Percentiles rank a stretch among this genome's conserved stretches.
Evolutionary conservation across 2,888 invertebrate species (phyloP).

Genomic region (Papilio protenor): DNA sequence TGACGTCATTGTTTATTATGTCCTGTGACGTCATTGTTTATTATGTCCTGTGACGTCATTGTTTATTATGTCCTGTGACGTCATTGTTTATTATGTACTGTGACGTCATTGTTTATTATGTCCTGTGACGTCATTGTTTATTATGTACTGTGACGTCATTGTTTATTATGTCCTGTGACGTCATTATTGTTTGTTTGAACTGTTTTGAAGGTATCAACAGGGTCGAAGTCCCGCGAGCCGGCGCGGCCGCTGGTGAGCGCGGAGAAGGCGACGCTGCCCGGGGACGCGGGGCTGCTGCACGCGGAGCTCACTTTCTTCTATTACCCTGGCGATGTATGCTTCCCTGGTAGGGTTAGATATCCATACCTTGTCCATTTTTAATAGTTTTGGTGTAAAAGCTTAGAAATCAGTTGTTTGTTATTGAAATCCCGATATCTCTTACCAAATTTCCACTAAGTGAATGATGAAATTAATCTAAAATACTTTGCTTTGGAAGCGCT

Average conservation of each 20-base stretch:
- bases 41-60: no score
- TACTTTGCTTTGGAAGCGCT: neutral
- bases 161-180: neutral
- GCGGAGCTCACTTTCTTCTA: constrained; percentile 98
- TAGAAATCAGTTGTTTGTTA: no score
- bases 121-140: no score
- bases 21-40: no score
- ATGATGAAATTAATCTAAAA: no score
- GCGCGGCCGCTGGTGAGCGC: constrained; percentile 82
- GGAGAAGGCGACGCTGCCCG: constrained; percentile 92
- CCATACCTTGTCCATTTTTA: neutral
- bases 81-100: no score
- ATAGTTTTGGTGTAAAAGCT: no score
- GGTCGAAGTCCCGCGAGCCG: constrained; percentile 69
- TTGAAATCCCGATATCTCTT: no score
- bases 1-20: no score
- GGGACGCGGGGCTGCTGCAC: constrained; percentile 96
- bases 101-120: neutral
- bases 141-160: no score
- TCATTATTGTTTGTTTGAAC: neutral
- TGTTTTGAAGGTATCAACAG: constrained; percentile 73
- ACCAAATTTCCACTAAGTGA: no score
- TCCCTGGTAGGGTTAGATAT: constrained; percentile 87
- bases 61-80: no score
- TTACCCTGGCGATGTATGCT: constrained; percentile 95